These are phyloP conservation scores for Catostylus mosaicus DNA, from an alignment of 30 jellyfish, hydroid and myxozoan genomes.

Conservation along the genomic window DNA sequence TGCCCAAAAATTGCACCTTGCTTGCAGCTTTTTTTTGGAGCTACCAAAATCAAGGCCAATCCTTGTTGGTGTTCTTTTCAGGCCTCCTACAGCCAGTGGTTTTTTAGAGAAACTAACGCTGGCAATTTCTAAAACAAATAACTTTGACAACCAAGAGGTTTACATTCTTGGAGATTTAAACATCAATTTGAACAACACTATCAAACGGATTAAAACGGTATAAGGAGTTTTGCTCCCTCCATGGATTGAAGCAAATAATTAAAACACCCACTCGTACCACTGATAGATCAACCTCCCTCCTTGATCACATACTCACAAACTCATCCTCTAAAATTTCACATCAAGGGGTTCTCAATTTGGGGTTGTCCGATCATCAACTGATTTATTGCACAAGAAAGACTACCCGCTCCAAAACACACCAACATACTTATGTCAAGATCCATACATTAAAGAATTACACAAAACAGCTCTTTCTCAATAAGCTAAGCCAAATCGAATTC, in stretches of 20 bases:
- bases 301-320: conserved; percentile 4
- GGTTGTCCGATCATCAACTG: conserved; percentile 32
- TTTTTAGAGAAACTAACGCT: conserved; percentile 15
- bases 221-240: neutral
- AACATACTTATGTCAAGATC: neutral
- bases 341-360: conserved; percentile 4
- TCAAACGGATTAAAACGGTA: neutral
- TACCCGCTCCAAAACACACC: conserved; percentile 5
- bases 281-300: neutral
- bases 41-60: neutral
- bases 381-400: conserved; percentile 25
- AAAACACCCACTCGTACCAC: neutral
- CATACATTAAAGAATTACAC: neutral
- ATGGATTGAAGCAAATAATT: neutral
- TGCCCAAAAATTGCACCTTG: too few species aligned
- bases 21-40: too few species aligned
- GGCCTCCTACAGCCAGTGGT: conserved; percentile 61
- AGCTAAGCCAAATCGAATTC: neutral
- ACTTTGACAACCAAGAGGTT: conserved; percentile 45
- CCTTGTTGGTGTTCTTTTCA: conserved; percentile 47
- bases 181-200: conserved; percentile 3
- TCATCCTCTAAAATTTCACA: conserved; percentile 8
- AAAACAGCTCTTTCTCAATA: neutral
- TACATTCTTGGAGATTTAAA: conserved; percentile 48
- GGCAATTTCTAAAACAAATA: conserved; percentile 27